Percentiles rank a stretch among this genome's conserved stretches.
Evolutionary conservation across 1,140 invertebrate species (phyloP).

Genomic region (Dreissena rostriformis): DNA sequence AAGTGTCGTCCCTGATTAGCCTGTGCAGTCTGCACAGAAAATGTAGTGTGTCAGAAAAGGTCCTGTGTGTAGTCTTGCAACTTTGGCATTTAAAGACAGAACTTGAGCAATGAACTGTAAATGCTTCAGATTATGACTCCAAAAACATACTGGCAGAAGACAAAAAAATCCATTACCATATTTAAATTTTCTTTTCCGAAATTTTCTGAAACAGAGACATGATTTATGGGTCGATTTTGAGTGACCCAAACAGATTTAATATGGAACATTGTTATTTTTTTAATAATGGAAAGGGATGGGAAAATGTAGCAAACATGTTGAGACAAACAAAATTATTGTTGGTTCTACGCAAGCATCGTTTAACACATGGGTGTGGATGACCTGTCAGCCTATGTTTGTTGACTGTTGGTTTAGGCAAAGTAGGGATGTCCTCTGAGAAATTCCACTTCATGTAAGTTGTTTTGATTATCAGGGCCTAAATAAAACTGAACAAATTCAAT

Average conservation of each 20-base stretch:
- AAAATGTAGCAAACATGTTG: neutral
- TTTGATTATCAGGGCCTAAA: slow-evolving; percentile 16
- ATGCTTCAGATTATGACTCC: neutral
- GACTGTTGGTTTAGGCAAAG: neutral
- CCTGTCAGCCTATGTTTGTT: neutral
- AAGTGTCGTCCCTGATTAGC: too few species aligned
- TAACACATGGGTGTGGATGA: neutral
- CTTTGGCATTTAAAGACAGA: too few species aligned
- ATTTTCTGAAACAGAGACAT: neutral
- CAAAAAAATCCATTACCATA: too few species aligned
- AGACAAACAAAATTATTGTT: neutral
- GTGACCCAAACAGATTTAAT: too few species aligned
- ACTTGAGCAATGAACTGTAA: too few species aligned
- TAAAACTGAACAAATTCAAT: slow-evolving; percentile 30
- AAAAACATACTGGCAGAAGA: too few species aligned
- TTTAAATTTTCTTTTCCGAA: neutral
- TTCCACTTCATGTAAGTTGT: neutral
- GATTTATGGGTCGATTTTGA: neutral
- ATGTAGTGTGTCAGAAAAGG: too few species aligned
- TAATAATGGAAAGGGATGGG: neutral
- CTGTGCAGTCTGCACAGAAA: too few species aligned
- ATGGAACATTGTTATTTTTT: too few species aligned
- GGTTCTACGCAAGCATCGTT: neutral
- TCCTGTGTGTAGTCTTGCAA: too few species aligned
- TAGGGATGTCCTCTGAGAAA: neutral